Base-by-base conservation (phyloP, 2,888 invertebrate genomes). In the Parnassius apollo region DNA sequence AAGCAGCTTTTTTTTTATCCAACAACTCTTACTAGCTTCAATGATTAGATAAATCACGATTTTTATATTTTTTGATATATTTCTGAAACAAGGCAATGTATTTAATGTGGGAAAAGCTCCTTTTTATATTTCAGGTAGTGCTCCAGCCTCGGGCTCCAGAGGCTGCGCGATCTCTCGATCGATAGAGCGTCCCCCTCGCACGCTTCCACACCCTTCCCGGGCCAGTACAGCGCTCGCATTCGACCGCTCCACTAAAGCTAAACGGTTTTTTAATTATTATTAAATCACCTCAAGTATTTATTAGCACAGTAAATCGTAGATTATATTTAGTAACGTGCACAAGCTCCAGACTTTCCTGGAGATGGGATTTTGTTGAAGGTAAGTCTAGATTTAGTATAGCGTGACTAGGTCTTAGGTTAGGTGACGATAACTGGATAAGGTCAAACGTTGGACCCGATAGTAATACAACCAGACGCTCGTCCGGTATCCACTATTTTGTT, bases 91-190 rank as follows among this genome's bases (percentile, higher is more conserved):
- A 49, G 9, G 60, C 61, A 44, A 55, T 55, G 62, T 58, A 59
- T 59, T 9, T 35, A 9, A 1, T 9, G 12, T 25, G 4, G 45
- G 7, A 50, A 59, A 57, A 50, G 46, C 22, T 42, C 35, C 25
- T 12, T n/a, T 50, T 48, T 46, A 51, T 42, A 18, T 55, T 50
- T 59, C 59, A 13, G 63, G 59, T 25, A 63, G 42, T 11, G 57
- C 50, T 59, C 63, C 63, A 46, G 57, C 59, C 60, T 54, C 65
- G 66, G 70, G 70, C 66, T 67, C 73, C 70, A 70, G 87, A 88
- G 83, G 85, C 88, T 88, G 88, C 88, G 88, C 87, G 77, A 64
- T 76, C 71, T 73, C 68, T 60, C 74, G 85, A 88, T 88, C 88
- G 78, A 88, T 88, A 83, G 69, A 74, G 73, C 71, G 68, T 62